These are phyloP conservation scores for Psittacula derbiana DNA, from an alignment of 2,797 vertebrate species.

Conservation along the genomic window DNA sequence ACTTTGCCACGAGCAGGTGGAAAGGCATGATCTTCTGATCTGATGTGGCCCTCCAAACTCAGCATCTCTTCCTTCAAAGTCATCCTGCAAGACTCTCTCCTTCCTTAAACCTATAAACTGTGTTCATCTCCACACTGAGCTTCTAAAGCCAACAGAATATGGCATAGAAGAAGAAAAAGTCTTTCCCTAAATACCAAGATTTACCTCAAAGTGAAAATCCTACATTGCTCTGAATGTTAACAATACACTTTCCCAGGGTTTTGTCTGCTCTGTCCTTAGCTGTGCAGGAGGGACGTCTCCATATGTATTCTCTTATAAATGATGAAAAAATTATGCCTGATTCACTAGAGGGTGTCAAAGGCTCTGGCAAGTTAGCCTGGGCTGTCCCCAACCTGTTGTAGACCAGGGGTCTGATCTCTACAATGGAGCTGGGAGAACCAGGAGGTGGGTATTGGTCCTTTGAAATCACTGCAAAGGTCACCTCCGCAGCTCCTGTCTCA, in stretches of 20 bases:
- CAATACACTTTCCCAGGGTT: not conserved
- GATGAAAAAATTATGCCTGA: not conserved
- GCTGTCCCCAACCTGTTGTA: not conserved
- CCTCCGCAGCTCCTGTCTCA: not conserved
- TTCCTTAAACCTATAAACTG: not conserved
- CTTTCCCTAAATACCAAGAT: not conserved
- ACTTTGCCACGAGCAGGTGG: not conserved
- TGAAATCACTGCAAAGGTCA: not conserved
- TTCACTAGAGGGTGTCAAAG: not conserved
- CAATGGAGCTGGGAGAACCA: not conserved
- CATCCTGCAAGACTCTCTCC: not conserved
- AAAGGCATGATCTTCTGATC: not conserved
- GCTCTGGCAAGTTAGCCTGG: not conserved
- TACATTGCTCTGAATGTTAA: not conserved
- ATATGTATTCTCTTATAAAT: not conserved
- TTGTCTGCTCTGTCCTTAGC: not conserved
- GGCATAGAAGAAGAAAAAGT: not conserved
- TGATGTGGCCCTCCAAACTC: not conserved
- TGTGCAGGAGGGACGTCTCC: not conserved
- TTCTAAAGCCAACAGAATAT: not conserved
- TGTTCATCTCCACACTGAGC: not conserved
- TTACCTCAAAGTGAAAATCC: not conserved
- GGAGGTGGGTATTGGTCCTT: not conserved
- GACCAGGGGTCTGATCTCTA: not conserved
- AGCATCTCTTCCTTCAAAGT: not conserved